Evolutionary conservation across 1,140 invertebrate genomes (phyloP).

Genomic region (Eumaeus atala): DNA sequence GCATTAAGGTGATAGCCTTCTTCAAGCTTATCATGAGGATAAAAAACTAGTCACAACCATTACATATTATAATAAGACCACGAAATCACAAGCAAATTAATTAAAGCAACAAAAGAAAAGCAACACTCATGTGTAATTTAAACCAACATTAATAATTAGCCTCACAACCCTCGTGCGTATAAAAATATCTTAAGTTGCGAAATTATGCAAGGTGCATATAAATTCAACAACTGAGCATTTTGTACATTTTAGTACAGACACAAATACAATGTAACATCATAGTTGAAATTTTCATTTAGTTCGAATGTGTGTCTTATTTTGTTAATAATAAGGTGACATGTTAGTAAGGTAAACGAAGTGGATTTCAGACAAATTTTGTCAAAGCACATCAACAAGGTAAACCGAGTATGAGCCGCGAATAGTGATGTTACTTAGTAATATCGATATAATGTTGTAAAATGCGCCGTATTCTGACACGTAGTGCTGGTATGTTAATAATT

Average conservation of each 20-base stretch:
- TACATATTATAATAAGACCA: too few species aligned
- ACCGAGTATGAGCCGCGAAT: slow-evolving; percentile 6
- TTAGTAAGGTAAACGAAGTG: neutral
- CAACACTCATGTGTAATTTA: neutral
- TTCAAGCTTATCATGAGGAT: too few species aligned
- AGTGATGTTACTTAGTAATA: slow-evolving; percentile 1
- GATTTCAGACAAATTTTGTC: neutral
- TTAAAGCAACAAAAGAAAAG: too few species aligned
- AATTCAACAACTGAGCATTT: slow-evolving; percentile 7
- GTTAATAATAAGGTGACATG: neutral
- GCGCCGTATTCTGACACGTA: too few species aligned
- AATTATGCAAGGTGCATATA: neutral
- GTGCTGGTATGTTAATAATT: too few species aligned
- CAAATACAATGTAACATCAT: neutral
- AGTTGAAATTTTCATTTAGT: neutral
- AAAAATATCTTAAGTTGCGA: neutral
- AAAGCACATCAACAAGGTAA: slow-evolving; percentile 10
- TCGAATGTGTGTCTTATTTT: neutral
- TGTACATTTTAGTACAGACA: slow-evolving; percentile 6
- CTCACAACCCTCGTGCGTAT: neutral
- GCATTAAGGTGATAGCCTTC: too few species aligned
- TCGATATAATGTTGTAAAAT: too few species aligned
- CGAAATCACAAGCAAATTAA: too few species aligned
- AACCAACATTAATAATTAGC: neutral
- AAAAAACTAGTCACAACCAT: too few species aligned